Conservation (phyloP, 2,797 vertebrate genomes). For the Cichlasoma orientale region DNA sequence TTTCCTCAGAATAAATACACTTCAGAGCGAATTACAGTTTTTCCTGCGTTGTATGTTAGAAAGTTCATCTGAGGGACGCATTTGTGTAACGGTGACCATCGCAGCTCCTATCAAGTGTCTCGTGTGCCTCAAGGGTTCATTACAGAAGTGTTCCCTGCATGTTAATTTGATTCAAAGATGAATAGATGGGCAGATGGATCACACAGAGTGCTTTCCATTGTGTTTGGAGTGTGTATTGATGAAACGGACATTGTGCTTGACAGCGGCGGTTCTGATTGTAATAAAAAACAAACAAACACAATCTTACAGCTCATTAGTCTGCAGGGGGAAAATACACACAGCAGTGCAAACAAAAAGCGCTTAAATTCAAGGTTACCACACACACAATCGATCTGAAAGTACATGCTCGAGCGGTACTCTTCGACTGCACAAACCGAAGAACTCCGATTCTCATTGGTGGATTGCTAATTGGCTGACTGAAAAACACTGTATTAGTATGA, state of each 20-base stretch:
- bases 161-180: background rate
- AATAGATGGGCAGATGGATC: background rate
- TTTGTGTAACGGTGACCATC: background rate
- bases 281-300: background rate
- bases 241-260: background rate
- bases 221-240: background rate
- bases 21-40: slow-evolving; percentile 3
- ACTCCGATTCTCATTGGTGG: background rate
- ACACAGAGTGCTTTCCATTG: background rate
- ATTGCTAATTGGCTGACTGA: background rate
- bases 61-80: background rate
- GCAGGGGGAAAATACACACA: background rate
- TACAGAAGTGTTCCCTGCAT: background rate
- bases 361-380: background rate
- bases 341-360: background rate
- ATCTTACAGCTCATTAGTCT: background rate
- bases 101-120: slow-evolving; percentile 1
- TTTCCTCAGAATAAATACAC: background rate
- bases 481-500: background rate
- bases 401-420: background rate
- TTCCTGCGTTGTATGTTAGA: background rate
- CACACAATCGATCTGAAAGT: background rate
- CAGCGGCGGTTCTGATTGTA: background rate
- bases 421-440: background rate
- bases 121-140: background rate